A percentile compares a stretch with the other conserved stretches of the same genome.
phyloP scores from a whole-genome alignment of 2,888 invertebrate species.

The Callyntrura sp. region DNA sequence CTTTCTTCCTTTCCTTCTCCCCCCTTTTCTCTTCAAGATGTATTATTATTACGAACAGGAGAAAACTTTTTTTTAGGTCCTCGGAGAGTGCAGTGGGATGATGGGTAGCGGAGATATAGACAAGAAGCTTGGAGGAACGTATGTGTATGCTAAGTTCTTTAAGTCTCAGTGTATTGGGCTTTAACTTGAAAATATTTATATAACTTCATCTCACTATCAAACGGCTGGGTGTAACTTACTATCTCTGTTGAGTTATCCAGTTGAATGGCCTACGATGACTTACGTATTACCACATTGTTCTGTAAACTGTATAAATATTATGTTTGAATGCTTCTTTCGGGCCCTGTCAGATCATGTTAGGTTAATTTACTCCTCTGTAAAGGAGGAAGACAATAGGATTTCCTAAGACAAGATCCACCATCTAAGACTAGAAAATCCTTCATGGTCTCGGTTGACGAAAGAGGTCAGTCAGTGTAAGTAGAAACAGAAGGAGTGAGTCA shows the following conservation, averaged over 20 bases:
- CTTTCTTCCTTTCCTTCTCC: neutral
- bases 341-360: conserved; percentile 61
- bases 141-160: conserved; percentile 15
- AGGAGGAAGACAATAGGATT: conserved; percentile 32
- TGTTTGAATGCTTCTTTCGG: conserved; percentile 34
- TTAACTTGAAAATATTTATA: neutral
- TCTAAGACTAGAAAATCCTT: conserved; percentile 51
- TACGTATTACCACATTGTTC: conserved; percentile 47
- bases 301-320: conserved; percentile 25
- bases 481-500: too few relatives aligned
- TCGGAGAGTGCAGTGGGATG: conserved; percentile 60
- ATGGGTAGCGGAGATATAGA: conserved; percentile 56
- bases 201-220: conserved; percentile 4
- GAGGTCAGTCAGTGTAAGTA: neutral
- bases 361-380: conserved; percentile 42
- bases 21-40: conserved; percentile 48
- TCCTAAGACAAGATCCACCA: conserved; percentile 15
- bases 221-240: neutral
- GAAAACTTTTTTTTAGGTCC: conserved; percentile 62
- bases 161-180: neutral
- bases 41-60: conserved; percentile 47
- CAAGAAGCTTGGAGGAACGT: neutral
- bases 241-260: neutral
- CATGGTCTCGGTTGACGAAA: neutral
- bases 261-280: conserved; percentile 37